phyloP scores from a whole-genome alignment of 2,113 vertebrate genomes.

The Melanostigma gelatinosum region DNA sequence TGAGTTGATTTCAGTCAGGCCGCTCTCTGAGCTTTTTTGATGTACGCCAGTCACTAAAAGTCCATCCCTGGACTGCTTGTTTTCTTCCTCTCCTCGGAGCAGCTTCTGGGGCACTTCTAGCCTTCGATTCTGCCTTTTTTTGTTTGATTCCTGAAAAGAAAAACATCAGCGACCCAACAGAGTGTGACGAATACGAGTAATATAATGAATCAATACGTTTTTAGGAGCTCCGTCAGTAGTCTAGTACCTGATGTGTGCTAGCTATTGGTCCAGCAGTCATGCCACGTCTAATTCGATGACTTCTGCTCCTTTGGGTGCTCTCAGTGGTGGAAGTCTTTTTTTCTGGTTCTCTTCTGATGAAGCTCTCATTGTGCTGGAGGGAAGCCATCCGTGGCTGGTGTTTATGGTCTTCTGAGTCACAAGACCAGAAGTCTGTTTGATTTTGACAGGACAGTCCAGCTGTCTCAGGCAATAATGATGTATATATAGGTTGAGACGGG shows the following conservation, averaged over 20 bases:
- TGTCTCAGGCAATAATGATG: slow-evolving; percentile 54
- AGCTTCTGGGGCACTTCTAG: slow-evolving; percentile 46
- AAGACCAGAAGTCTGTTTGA: slow-evolving; percentile 14
- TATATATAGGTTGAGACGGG: slow-evolving; percentile 46
- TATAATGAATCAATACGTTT: neutral
- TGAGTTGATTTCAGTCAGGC: slow-evolving; percentile 4
- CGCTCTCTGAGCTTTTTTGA: slow-evolving; percentile 29
- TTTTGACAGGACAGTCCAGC: slow-evolving; percentile 56
- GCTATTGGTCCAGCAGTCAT: slow-evolving; percentile 87
- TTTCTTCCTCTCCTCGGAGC: slow-evolving; percentile 55
- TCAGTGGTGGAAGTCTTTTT: slow-evolving; percentile 72
- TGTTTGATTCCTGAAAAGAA: slow-evolving; percentile 83
- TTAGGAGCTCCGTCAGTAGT: neutral
- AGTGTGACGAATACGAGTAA: neutral
- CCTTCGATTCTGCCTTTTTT: slow-evolving; percentile 76
- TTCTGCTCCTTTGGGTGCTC: slow-evolving; percentile 71
- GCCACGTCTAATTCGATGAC: slow-evolving; percentile 83
- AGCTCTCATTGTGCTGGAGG: slow-evolving; percentile 37
- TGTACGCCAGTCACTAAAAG: neutral
- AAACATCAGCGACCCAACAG: neutral
- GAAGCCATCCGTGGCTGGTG: slow-evolving; percentile 7
- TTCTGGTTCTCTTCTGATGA: slow-evolving; percentile 69
- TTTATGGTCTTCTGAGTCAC: slow-evolving; percentile 66
- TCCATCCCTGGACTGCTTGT: neutral
- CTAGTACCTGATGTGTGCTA: slow-evolving; percentile 82